Conservation (phyloP, 64 coral and sea anemone species). For the Exaiptasia diaphana region DNA sequence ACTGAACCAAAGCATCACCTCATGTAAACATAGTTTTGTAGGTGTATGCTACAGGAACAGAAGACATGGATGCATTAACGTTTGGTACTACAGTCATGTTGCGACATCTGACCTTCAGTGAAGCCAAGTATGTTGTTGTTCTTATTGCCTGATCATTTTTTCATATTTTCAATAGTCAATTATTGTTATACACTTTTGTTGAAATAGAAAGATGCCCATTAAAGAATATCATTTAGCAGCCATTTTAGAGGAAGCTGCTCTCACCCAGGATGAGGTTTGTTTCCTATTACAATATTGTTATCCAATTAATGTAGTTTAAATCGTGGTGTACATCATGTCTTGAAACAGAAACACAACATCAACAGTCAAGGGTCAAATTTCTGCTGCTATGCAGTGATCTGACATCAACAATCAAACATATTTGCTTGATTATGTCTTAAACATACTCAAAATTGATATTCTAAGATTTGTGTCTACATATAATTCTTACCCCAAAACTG, state of each 20-base stretch:
- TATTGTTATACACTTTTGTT: not conserved
- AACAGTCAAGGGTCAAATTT: no score
- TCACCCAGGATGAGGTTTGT: slow-evolving; percentile 85
- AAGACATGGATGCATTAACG: slow-evolving; percentile 97
- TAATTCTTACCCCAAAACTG: no score
- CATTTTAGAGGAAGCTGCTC: slow-evolving; percentile 68
- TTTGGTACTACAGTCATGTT: slow-evolving; percentile 86
- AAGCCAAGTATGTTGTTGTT: slow-evolving; percentile 73
- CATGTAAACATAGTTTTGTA: not conserved
- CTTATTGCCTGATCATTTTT: not conserved
- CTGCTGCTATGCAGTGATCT: no score
- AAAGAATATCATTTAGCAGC: slow-evolving; percentile 81
- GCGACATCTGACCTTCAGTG: slow-evolving; percentile 92
- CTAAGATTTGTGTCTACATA: no score
- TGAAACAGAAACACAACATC: no score
- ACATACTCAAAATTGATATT: no score
- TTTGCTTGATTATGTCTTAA: no score
- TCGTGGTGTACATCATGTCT: no score
- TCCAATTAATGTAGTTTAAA: no score
- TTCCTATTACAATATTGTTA: not conserved
- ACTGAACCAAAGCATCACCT: no score
- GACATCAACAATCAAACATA: no score
- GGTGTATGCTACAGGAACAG: slow-evolving; percentile 97
- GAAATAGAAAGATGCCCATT: slow-evolving; percentile 90
- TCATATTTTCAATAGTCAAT: not conserved